Conservation (phyloP, 1,140 invertebrate genomes). For the Patella vulgata region DNA sequence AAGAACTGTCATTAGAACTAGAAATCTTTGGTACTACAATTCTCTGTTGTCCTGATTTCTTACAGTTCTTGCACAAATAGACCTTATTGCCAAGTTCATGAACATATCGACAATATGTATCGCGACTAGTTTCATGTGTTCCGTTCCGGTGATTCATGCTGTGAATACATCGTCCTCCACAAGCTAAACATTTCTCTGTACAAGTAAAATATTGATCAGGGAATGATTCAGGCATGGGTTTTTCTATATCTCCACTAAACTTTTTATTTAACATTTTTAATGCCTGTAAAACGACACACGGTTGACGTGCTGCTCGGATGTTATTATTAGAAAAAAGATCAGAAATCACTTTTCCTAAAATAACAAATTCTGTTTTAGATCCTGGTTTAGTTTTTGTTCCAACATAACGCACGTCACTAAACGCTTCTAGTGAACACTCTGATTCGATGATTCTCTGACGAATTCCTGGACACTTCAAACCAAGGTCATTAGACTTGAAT, state of each 20-base stretch:
- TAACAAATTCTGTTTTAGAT: conserved; percentile 71
- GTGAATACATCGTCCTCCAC: conserved; percentile 74
- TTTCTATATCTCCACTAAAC: conserved; percentile 77
- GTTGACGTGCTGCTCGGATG: conserved; percentile 75
- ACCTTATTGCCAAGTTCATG: conserved; percentile 83
- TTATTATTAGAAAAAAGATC: conserved; percentile 76
- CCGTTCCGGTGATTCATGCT: conserved; percentile 82
- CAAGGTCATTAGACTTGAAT: conserved; percentile 27
- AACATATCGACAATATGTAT: conserved; percentile 75
- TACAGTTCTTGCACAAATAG: conserved; percentile 75
- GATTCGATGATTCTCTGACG: conserved; percentile 74
- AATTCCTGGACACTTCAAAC: no score
- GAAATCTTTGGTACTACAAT: conserved; percentile 74
- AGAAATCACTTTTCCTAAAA: conserved; percentile 69
- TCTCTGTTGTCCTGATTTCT: conserved; percentile 71
- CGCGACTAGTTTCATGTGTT: conserved; percentile 69
- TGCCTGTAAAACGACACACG: conserved; percentile 75
- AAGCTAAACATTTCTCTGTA: conserved; percentile 77
- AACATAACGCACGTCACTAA: conserved; percentile 79
- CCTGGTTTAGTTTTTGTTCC: conserved; percentile 71
- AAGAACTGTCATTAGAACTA: conserved; percentile 74
- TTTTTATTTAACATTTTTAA: conserved; percentile 82
- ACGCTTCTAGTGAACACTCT: conserved; percentile 76
- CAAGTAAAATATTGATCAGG: conserved; percentile 87
- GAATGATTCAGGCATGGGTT: conserved; percentile 74